Evolutionary conservation across 1,140 invertebrate genomes (phyloP), one percentile per base, ranked within the genome.

Genomic region (Thaumetopoea pityocampa): DNA sequence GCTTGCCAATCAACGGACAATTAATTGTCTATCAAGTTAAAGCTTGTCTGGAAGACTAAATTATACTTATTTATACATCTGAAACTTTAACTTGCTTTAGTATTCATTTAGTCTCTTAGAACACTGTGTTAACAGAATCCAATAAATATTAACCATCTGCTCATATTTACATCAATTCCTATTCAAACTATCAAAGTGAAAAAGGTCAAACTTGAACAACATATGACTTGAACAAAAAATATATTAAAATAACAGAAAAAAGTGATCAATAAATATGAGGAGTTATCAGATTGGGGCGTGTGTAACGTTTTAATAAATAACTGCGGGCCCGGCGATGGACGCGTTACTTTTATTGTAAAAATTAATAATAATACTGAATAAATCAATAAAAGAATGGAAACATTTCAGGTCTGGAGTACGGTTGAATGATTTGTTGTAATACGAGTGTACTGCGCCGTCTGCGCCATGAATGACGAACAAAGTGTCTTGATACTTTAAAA

Each of bases 301-400:
- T 15, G 36, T 68, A 71, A 77, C 64, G 66, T 72, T 73, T 78
- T 67, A 71, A 79, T 77, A 82, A 73, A 74, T 74, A 77, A 78
- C 67, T 53, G 53, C 47, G 49, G 51, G 12, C 26, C 24, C 10
- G 12, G 18, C 24, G 15, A 30, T 42, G 14, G 59, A 33, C 56
- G 60, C 67, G 64, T 65, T 40, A 18, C 45, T 56, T 49, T 53
- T 55, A 42, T 37, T 52, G 40, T 60, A 59, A 74, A 74, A 74
- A 74, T 76, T 78, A 82, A 71, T 80, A 81, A 79, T 80, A 80
- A 80, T 78, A 65, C 54, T 64, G 64, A 77, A 82, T 82, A 82
- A 82, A 80, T 82, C 76, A 82, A 80, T 82, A 77, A 70, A 67
- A 70, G 72, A 78, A 78, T 78, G 71, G 77, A 71, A 77, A 62